Evolutionary conservation across 2,888 invertebrate genomes (phyloP).

Genomic region (Drosophila barbarae): DNA sequence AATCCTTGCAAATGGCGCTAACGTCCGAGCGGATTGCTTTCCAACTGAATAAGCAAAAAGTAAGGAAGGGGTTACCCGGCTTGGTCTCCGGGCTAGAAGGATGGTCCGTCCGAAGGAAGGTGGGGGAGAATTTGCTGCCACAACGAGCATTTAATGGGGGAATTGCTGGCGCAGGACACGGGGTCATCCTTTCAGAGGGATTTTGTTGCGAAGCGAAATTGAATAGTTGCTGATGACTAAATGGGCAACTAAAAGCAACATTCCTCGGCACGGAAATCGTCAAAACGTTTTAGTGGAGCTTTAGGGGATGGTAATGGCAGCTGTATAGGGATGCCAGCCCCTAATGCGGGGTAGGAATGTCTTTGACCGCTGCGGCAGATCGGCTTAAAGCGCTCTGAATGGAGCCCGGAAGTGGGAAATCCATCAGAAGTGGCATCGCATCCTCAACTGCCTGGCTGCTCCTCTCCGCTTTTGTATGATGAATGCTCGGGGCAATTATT

Average conservation of each 20-base stretch:
- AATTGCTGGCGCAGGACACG: constrained; percentile 45
- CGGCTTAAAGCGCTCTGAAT: constrained; percentile 44
- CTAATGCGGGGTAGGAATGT: constrained; percentile 17
- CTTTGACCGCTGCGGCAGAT: constrained; percentile 39
- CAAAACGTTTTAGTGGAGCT: constrained; percentile 56
- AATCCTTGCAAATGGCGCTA: constrained; percentile 43
- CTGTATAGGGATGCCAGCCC: background rate
- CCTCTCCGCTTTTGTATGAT: constrained; percentile 49
- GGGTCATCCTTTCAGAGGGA: constrained; percentile 18
- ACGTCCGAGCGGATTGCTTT: constrained; percentile 56
- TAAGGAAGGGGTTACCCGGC: constrained; percentile 44
- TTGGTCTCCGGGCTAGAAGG: constrained; percentile 7
- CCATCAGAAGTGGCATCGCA: constrained; percentile 43
- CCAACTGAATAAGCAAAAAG: constrained; percentile 60
- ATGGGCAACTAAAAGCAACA: constrained; percentile 45
- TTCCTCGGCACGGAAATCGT: constrained; percentile 43
- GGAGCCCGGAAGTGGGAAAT: constrained; percentile 48
- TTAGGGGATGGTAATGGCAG: background rate
- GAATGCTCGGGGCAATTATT: constrained; percentile 66
- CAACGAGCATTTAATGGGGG: constrained; percentile 67
- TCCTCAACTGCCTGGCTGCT: constrained; percentile 12
- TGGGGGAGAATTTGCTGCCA: constrained; percentile 38
- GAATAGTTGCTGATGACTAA: constrained; percentile 52
- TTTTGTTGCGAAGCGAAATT: constrained; percentile 52
- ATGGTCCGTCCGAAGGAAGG: background rate